These are phyloP conservation scores for Strix uralensis DNA, from an alignment of 2,113 vertebrate species.

Conservation along the genomic window DNA sequence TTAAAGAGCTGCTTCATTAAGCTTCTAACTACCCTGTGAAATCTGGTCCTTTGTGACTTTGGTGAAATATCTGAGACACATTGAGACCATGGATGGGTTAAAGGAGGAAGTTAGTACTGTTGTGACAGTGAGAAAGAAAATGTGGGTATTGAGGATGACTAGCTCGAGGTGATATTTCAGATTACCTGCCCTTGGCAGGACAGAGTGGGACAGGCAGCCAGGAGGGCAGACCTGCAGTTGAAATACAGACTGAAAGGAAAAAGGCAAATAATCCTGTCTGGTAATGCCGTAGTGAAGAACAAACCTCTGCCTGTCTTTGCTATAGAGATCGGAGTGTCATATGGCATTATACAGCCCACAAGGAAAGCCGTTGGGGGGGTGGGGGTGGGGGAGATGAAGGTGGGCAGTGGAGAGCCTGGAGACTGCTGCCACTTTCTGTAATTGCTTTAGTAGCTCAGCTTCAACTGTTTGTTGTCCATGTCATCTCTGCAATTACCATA, in stretches of 20 bases:
- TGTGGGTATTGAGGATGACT: background rate
- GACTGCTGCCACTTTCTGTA: constrained; percentile 34
- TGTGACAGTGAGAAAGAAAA: background rate
- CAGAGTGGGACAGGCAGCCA: background rate
- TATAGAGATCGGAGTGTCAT: background rate
- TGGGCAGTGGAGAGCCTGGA: constrained; percentile 7
- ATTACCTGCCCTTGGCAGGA: background rate
- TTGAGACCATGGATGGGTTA: background rate
- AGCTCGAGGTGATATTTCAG: background rate
- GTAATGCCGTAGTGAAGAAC: background rate
- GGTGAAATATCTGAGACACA: background rate
- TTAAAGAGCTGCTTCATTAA: background rate
- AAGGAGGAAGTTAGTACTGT: background rate
- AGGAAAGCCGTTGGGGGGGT: background rate
- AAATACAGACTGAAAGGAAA: background rate
- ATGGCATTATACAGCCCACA: background rate
- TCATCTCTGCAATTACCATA: constrained; percentile 53
- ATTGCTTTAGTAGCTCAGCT: background rate
- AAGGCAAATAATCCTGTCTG: background rate
- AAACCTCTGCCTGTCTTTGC: background rate
- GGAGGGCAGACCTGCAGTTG: background rate
- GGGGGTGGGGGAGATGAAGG: background rate
- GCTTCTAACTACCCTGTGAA: background rate
- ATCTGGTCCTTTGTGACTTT: background rate
- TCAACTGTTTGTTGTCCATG: constrained; percentile 38